These are phyloP conservation scores for Phenganax subtilis DNA, from an alignment of 92 coral and sea anemone species.

Conservation along the genomic window DNA sequence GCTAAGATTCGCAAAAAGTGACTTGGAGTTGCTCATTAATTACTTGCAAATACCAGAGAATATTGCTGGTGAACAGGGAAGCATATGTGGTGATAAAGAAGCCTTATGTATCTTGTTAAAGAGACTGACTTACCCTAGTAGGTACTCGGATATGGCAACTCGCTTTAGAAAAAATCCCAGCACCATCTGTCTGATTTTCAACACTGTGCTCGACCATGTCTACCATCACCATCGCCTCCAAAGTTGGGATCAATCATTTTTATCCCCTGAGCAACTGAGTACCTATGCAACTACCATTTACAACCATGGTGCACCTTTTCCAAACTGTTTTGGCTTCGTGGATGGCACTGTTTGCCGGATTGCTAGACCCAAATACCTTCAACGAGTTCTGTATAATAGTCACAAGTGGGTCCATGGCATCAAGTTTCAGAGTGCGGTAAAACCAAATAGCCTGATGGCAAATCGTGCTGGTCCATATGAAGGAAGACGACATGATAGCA, in stretches of 20 bases:
- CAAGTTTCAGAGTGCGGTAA: conserved; percentile 36
- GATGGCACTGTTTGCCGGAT: conserved; percentile 43
- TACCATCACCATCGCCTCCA: conserved; percentile 21
- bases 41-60: conserved; percentile 15
- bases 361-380: conserved; percentile 21
- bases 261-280: conserved; percentile 33
- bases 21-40: conserved; percentile 7
- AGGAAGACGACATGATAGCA: conserved; percentile 30
- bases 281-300: conserved; percentile 49
- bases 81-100: conserved; percentile 19
- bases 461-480: conserved; percentile 36
- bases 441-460: conserved; percentile 28
- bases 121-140: conserved; percentile 39
- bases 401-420: conserved; percentile 35
- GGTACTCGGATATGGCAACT: conserved; percentile 37
- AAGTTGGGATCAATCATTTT: conserved; percentile 30
- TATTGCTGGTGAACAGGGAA: conserved; percentile 20
- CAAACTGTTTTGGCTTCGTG: conserved; percentile 48
- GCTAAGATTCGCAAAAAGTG: conserved; percentile 30
- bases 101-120: conserved; percentile 26
- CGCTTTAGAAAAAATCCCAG: conserved; percentile 30
- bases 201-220: conserved; percentile 22
- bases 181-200: conserved; percentile 27
- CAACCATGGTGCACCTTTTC: conserved; percentile 48
- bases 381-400: conserved; percentile 30